phyloP scores from a whole-genome alignment of 2,888 invertebrate genomes.

The Acanthosepion lycidas region DNA sequence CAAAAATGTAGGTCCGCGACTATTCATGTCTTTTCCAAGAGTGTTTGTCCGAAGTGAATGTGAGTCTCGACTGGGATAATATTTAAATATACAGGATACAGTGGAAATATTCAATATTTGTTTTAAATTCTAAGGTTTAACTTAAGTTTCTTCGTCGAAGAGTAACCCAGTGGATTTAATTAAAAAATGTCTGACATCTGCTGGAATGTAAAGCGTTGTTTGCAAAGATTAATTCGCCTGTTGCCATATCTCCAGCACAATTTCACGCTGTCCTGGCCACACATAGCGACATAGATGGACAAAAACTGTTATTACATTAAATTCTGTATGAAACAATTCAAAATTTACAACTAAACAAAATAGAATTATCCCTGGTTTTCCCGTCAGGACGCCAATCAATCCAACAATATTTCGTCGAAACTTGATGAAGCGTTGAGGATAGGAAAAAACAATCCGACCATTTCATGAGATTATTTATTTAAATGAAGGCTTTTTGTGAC shows the following conservation, averaged over 20 bases:
- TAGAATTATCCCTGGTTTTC: neutral
- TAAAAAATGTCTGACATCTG: neutral
- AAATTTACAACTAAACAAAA: slow-evolving; percentile 17
- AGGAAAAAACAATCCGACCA: neutral
- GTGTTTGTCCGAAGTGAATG: too few species aligned
- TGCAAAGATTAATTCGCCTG: neutral
- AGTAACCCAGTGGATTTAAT: neutral
- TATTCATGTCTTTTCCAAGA: too few species aligned
- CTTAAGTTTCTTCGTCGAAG: neutral
- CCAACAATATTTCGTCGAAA: neutral
- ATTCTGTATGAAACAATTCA: neutral
- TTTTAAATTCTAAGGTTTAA: too few species aligned
- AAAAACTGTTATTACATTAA: neutral
- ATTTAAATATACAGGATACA: too few species aligned
- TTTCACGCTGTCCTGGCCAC: neutral
- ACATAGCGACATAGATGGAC: neutral
- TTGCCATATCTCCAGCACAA: neutral
- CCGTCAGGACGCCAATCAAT: too few species aligned
- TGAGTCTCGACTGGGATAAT: too few species aligned
- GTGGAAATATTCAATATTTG: too few species aligned
- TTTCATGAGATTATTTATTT: slow-evolving; percentile 4
- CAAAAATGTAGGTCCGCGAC: too few species aligned
- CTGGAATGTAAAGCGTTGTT: neutral
- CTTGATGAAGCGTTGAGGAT: neutral
- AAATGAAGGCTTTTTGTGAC: neutral